Evolutionary conservation across 2,888 invertebrate species (phyloP), one percentile per base, ranked within the genome.

Genomic region (Chalcosyrphus nemorum): DNA sequence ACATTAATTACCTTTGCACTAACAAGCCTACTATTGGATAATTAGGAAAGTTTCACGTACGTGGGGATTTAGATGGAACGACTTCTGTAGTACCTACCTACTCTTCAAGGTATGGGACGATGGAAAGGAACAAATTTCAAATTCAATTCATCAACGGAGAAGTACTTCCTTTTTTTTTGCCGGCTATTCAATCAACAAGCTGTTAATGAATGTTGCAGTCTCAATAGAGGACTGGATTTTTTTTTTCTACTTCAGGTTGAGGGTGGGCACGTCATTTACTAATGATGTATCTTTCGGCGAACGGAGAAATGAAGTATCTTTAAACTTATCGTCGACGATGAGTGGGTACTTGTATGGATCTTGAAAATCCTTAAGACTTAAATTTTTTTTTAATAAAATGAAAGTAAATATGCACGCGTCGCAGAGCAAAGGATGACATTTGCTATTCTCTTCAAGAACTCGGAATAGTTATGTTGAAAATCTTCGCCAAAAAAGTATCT

Each of bases 31-130:
- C 57, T 72, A 9, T 4, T 32, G 63, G 38, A 70, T 70, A 70
- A 77, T 77, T 77, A 70, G 68, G 47, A 72, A 72, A 78, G 59
- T 63, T 72, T 56, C 47, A 15, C 35, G 7, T 61, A 24, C 17
- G 9, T 13, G 17, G 43, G 17, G 29, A 1, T 27, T 27, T n/a
- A 7, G 0, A n/a, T 4, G 24, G 24, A 2, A 4, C 24, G 4
- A n/a, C n/a, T n/a, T n/a, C 6, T 1, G 29, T 6, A 32, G 11
- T 1, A n/a, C 32, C 32, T 9, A 9, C 11, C 6, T 4, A 15
- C 43, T 43, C 17, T n/a, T n/a, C 43, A 17, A 17, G 17, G 6
- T 41, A 41, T 9, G 47, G 11, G 24, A 9, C 4, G 41, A 11
- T 9, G 15, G 13, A 5, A 9, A 11, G 15, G 27, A 21, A 59